Base-by-base conservation (phyloP, 2,888 invertebrate species). In the Synergus gifuensis region DNA sequence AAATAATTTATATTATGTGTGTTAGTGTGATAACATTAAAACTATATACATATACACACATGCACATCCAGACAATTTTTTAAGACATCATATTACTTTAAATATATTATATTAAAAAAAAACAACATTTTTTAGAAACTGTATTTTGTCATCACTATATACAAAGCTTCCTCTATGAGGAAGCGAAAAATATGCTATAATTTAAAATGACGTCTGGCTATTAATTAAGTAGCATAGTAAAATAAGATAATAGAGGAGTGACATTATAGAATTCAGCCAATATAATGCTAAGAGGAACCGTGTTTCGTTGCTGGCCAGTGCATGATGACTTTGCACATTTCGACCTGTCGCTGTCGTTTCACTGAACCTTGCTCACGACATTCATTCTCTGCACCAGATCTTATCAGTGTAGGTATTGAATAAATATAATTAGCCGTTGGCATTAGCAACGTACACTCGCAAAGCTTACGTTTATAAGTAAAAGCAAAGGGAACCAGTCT, bases 361-460 rank as follows among this genome's bases (percentile, higher is more conserved):
- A 87, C 86, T 84, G 85, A 83, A 88, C 85, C 89, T 87, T 85
- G 85, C 88, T 86, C 89, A 89, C 87, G 82, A 83, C 82, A 83
- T 81, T 83, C 83, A 84, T 82, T 81, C 83, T 81, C 79, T 83
- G 76, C 81, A 85, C 83, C 86, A 86, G 89, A 89, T 89, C 82
- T 77, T 88, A 89, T 89, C 89, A 66, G 60, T 67, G 85, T 88
- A 88, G 89, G 88, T 89, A 86, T 89, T 88, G 88, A 89, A 88
- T 88, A 88, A 89, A 88, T 86, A 86, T 89, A 89, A 89, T 89
- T 89, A 87, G 89, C 85, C 81, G 84, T 79, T 81, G 81, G 83
- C 76, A 82, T 79, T 82, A 81, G 84, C 69, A 73, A 54, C 69
- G 36, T 28, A 69, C 49, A 49, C 36, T 36, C 36, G 22, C 22